Evolutionary conservation across 2,888 invertebrate species (phyloP).

Genomic region (Hedychridium roseum): DNA sequence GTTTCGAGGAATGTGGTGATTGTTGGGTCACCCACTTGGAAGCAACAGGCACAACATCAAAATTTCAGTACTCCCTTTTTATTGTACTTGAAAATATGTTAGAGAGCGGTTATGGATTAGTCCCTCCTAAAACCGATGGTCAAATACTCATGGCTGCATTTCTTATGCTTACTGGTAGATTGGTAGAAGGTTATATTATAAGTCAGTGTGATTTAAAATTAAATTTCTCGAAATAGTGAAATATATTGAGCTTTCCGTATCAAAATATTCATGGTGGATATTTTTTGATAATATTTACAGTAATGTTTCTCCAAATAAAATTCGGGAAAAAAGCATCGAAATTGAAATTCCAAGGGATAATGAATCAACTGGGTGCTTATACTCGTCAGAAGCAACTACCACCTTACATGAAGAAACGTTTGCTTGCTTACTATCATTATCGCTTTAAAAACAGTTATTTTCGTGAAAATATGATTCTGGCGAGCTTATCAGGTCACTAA

Average conservation of each 20-base stretch:
- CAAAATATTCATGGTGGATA: too few species aligned
- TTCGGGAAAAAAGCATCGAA: conserved; percentile 47
- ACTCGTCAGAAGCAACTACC: conserved; percentile 61
- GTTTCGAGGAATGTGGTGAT: conserved; percentile 39
- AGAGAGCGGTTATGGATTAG: conserved; percentile 48
- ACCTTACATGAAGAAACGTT: conserved; percentile 52
- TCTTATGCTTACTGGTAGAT: conserved; percentile 51
- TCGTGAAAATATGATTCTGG: conserved; percentile 57
- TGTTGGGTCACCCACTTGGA: conserved; percentile 43
- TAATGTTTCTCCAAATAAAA: conserved; percentile 52
- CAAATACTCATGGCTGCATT: conserved; percentile 45
- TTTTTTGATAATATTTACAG: too few species aligned
- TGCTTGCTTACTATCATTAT: conserved; percentile 59
- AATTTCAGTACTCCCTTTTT: conserved; percentile 48
- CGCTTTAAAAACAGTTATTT: conserved; percentile 63
- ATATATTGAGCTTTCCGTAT: too few species aligned
- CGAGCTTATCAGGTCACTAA: conserved; percentile 48
- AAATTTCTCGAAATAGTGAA: conserved; percentile 12
- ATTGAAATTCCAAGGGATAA: conserved; percentile 60
- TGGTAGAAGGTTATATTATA: conserved; percentile 52
- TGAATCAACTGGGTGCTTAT: conserved; percentile 62
- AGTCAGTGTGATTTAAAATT: conserved; percentile 30
- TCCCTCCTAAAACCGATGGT: conserved; percentile 36
- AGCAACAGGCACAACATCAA: conserved; percentile 15
- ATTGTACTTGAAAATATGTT: conserved; percentile 53